These are phyloP conservation scores for Ormyrus labotus DNA, from an alignment of 2,888 invertebrate genomes.

Conservation along the genomic window DNA sequence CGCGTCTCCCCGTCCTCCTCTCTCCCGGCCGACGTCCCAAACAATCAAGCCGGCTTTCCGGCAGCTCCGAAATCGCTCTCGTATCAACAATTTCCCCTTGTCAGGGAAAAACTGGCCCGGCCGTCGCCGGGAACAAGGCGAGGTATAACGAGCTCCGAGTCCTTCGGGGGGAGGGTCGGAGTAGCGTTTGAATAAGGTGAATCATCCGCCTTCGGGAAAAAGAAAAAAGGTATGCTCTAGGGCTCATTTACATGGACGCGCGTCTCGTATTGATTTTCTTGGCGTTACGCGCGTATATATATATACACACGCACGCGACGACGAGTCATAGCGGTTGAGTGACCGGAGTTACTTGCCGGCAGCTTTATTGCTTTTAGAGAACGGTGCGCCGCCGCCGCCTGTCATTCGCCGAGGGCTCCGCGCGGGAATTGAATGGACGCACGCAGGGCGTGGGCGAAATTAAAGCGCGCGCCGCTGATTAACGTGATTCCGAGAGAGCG, in stretches of 20 bases:
- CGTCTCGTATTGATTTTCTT: constrained; percentile 50
- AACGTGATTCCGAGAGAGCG: too few species aligned
- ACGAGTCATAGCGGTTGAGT: constrained; percentile 1
- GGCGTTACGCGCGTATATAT: not conserved
- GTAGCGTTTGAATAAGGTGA: constrained; percentile 40
- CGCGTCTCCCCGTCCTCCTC: not conserved
- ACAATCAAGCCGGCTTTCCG: too few species aligned
- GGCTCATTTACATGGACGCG: constrained; percentile 51
- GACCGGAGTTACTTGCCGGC: constrained; percentile 11
- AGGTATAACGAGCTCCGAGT: too few species aligned
- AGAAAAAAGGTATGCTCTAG: constrained; percentile 38
- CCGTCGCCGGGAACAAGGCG: too few species aligned
- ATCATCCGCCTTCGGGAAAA: constrained; percentile 30
- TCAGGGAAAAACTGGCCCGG: too few species aligned
- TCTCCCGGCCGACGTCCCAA: too few species aligned
- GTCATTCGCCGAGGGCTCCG: constrained; percentile 17
- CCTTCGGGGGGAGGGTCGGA: not conserved
- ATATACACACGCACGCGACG: not conserved
- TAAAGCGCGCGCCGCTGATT: too few species aligned
- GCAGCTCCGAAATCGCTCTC: too few species aligned
- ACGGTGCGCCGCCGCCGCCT: constrained; percentile 21
- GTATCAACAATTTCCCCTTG: too few species aligned
- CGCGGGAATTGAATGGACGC: constrained; percentile 18
- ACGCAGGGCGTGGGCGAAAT: too few species aligned
- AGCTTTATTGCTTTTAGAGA: constrained; percentile 49